These are phyloP conservation scores for Pygathrix nemaeus DNA, from an alignment of 2,113 vertebrate species.

Conservation along the genomic window DNA sequence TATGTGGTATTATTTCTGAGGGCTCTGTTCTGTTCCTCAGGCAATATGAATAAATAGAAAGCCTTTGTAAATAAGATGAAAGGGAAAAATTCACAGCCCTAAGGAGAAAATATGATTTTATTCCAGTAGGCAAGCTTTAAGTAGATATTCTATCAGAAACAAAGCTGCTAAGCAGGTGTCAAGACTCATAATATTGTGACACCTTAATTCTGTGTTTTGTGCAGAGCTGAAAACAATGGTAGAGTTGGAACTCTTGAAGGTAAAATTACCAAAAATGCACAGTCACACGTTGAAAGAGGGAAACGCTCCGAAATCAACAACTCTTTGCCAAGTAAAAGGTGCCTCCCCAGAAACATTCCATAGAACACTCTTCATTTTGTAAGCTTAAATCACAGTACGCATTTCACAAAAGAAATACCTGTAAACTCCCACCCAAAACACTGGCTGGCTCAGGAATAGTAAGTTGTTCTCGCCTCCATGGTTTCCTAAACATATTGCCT, in stretches of 20 bases:
- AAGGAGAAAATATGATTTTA: conserved; percentile 33
- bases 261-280: conserved; percentile 40
- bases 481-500: neutral
- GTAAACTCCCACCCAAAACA: neutral
- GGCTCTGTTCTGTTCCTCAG: neutral
- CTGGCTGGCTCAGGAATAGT: neutral
- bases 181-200: conserved; percentile 61
- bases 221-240: conserved; percentile 51
- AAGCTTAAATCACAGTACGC: neutral
- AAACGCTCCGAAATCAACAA: conserved; percentile 36
- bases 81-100: conserved; percentile 45
- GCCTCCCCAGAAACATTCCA: neutral
- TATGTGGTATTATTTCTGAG: too few species aligned
- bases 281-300: neutral
- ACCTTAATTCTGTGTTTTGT: conserved; percentile 61
- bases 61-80: conserved; percentile 38
- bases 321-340: neutral
- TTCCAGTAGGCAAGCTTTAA: conserved; percentile 32
- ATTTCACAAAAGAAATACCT: neutral
- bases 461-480: neutral
- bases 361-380: neutral
- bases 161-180: conserved; percentile 44
- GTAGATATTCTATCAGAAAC: conserved; percentile 56
- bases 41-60: conserved; percentile 17
- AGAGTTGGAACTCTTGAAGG: conserved; percentile 37